Conservation (phyloP, 1,140 invertebrate genomes). For the Heliconius himera region DNA sequence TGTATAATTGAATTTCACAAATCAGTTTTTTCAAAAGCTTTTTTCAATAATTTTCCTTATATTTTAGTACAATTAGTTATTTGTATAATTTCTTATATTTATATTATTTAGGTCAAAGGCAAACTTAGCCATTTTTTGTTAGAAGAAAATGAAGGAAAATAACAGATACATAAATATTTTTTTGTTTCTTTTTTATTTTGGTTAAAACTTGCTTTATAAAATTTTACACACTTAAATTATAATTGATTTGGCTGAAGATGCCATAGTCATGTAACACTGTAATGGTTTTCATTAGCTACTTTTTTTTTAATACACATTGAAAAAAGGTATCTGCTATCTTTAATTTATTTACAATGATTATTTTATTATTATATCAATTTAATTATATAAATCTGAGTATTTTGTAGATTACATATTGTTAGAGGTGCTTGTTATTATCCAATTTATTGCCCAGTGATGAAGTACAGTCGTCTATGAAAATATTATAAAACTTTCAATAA, state of each 20-base stretch:
- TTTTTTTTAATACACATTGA: neutral
- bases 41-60: neutral
- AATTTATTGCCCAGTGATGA: constrained; percentile 32
- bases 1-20: neutral
- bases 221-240: neutral
- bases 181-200: neutral
- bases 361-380: constrained; percentile 12
- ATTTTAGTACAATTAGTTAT: neutral
- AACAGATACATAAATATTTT: neutral
- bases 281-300: neutral
- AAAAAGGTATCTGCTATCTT: neutral
- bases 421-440: constrained; percentile 44
- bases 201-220: neutral
- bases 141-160: neutral
- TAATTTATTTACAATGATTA: neutral
- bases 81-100: neutral
- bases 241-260: neutral
- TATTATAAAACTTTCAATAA: neutral
- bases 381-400: constrained; percentile 16
- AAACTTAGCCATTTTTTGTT: neutral
- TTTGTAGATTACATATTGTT: constrained; percentile 29
- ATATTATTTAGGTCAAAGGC: neutral
- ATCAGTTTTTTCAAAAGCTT: neutral
- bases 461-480: constrained; percentile 38
- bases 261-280: neutral